Percentiles rank a stretch among this genome's conserved stretches.
Evolutionary conservation across 1,140 invertebrate species (phyloP).

Genomic region (Drosophila setifemur): DNA sequence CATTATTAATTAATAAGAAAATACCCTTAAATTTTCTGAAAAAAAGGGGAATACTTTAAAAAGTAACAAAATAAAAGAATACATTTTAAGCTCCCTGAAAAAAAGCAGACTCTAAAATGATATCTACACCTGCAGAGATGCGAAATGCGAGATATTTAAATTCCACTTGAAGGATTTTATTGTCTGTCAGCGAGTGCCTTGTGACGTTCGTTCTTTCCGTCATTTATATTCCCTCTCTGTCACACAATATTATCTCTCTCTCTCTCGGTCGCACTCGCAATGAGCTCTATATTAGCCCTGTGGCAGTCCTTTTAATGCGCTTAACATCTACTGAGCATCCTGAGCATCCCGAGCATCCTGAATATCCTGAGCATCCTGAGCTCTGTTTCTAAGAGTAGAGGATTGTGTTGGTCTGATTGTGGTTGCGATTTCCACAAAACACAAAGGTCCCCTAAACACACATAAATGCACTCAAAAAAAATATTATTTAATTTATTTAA

Average conservation of each 20-base stretch:
- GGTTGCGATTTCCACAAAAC: slow-evolving; percentile 13
- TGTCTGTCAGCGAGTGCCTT: slow-evolving; percentile 17
- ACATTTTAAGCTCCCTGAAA: no score
- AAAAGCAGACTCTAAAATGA: background rate
- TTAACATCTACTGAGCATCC: slow-evolving; percentile 43
- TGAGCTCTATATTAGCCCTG: slow-evolving; percentile 29
- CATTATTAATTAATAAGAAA: no score
- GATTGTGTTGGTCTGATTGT: slow-evolving; percentile 10
- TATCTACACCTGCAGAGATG: background rate
- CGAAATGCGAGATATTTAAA: slow-evolving; percentile 1
- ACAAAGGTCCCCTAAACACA: slow-evolving; percentile 1
- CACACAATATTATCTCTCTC: background rate
- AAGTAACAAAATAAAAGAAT: no score
- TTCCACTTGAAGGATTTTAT: slow-evolving; percentile 12
- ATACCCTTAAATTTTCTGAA: no score
- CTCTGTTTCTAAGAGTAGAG: slow-evolving; percentile 19
- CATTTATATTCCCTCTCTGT: background rate
- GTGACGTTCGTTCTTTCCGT: slow-evolving; percentile 10
- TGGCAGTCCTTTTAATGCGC: slow-evolving; percentile 54
- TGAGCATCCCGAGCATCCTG: slow-evolving; percentile 7
- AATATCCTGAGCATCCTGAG: slow-evolving; percentile 20
- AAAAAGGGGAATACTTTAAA: no score
- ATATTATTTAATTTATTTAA: background rate
- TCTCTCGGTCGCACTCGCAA: background rate
- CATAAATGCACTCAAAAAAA: slow-evolving; percentile 4